Base-by-base conservation (phyloP, 1,140 invertebrate genomes). In the Trichonephila inaurata region DNA sequence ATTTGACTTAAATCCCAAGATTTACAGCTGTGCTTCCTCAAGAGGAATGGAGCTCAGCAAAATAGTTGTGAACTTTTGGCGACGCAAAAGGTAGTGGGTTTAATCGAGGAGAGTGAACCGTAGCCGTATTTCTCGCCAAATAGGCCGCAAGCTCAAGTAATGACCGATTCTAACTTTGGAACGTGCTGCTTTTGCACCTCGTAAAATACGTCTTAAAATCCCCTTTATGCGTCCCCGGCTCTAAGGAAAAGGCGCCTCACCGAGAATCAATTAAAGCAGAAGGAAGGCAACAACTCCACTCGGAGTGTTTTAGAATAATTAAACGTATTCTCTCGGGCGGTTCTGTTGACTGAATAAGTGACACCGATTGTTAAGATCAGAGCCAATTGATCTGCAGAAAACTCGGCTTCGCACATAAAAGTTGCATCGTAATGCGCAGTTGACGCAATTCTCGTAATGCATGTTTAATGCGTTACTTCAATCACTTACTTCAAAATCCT, bases 231-330 rank as follows among this genome's bases (percentile, higher is more conserved):
- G 62, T 72, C 77, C 69, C 21, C n/a, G 5, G 89, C 51, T 77
- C 33, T 81, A n/a, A 66, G 66, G 24, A 24, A 21, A 21, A 90
- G 89, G 69, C 72, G 81, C 81, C 90, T 62, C 40, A 12, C 18
- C 60, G 64, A 40, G 83, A 92, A 92, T 92, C 91, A 92, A 92
- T 92, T 92, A 92, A 60, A 40, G 83, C 82, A 87, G 91, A 69
- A 92, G 91, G 62, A 86, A 28, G n/a, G 40, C 28, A 24, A 92
- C 91, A 92, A 58, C 91, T 92, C 91, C 21, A 92, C 91, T 92
- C 91, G 44, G 33, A n/a, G 83, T 86, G 91, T 92, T 92, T 92
- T 92, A 92, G 91, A 92, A 92, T 92, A 92, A 92, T 92, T 92
- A 92, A 92, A 92, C 91, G 82, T 92, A 87, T 86, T 87, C 82